These are phyloP conservation scores for Euschistus heros DNA, from an alignment of 1,140 invertebrate species.

Conservation along the genomic window DNA sequence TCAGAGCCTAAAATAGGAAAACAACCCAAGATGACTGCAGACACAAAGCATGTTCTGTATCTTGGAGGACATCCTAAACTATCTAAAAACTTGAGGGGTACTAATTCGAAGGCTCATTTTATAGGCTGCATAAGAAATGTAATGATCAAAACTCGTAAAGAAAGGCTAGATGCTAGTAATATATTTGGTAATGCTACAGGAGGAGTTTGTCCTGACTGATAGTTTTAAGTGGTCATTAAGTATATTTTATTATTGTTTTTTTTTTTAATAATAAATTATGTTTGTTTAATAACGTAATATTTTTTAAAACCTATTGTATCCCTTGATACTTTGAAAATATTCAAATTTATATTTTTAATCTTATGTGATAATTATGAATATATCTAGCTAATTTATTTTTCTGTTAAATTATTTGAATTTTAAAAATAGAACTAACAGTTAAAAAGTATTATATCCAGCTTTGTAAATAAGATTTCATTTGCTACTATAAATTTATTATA, in stretches of 20 bases:
- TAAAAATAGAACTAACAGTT: too few species aligned
- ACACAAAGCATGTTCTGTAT: slow-evolving; percentile 76
- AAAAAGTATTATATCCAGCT: too few species aligned
- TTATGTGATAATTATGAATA: too few species aligned
- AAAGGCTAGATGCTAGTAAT: slow-evolving; percentile 47
- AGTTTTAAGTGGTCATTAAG: neutral
- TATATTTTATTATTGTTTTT: neutral
- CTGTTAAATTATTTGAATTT: too few species aligned
- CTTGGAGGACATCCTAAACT: slow-evolving; percentile 68
- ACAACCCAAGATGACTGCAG: slow-evolving; percentile 47
- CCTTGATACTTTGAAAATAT: too few species aligned
- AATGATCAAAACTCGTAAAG: slow-evolving; percentile 46
- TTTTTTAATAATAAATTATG: neutral
- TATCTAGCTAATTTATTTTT: too few species aligned
- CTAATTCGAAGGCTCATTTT: slow-evolving; percentile 52
- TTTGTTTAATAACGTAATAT: neutral
- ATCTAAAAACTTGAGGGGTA: slow-evolving; percentile 42
- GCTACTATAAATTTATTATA: too few species aligned
- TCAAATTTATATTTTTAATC: too few species aligned
- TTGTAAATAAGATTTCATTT: too few species aligned
- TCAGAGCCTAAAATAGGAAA: slow-evolving; percentile 53
- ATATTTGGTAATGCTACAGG: slow-evolving; percentile 55
- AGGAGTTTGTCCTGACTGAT: slow-evolving; percentile 49
- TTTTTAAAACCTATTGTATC: neutral
- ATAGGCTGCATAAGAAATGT: slow-evolving; percentile 74